These are phyloP conservation scores for Graphium colonna DNA, from an alignment of 2,888 invertebrate genomes.

Conservation along the genomic window DNA sequence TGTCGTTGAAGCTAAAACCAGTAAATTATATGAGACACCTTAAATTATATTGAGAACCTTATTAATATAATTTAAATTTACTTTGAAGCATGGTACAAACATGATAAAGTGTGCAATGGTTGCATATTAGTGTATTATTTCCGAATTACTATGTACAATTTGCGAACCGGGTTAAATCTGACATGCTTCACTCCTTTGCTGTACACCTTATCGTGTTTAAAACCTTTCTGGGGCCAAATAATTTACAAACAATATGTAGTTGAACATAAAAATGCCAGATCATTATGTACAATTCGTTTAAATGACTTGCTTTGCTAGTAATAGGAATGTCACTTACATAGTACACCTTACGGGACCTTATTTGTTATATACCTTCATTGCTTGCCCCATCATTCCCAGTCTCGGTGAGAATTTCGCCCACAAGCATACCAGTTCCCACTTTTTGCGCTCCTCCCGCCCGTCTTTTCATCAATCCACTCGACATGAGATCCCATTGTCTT, in stretches of 20 bases:
- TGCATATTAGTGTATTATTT: constrained; percentile 43
- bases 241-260: constrained; percentile 26
- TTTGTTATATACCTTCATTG: constrained; percentile 76
- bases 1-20: constrained; percentile 83
- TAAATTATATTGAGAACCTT: too few relatives aligned
- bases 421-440: constrained; percentile 52
- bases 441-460: constrained; percentile 64
- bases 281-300: constrained; percentile 48
- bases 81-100: constrained; percentile 40
- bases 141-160: constrained; percentile 40
- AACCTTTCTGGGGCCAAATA: constrained; percentile 36
- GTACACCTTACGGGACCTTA: constrained; percentile 68
- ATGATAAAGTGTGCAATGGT: constrained; percentile 58
- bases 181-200: constrained; percentile 53
- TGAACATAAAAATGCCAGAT: constrained; percentile 49
- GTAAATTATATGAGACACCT: neutral
- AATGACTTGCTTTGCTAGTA: constrained; percentile 71
- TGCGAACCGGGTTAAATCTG: constrained; percentile 45
- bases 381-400: constrained; percentile 70
- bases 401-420: constrained; percentile 59
- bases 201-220: constrained; percentile 67
- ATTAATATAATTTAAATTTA: neutral
- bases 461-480: constrained; percentile 86
- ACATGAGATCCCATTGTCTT: constrained; percentile 93
- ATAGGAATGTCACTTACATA: constrained; percentile 70